Evolutionary conservation across 2,888 invertebrate species (phyloP), one percentile per base, ranked within the genome.

Genomic region (Drosophila affinis): DNA sequence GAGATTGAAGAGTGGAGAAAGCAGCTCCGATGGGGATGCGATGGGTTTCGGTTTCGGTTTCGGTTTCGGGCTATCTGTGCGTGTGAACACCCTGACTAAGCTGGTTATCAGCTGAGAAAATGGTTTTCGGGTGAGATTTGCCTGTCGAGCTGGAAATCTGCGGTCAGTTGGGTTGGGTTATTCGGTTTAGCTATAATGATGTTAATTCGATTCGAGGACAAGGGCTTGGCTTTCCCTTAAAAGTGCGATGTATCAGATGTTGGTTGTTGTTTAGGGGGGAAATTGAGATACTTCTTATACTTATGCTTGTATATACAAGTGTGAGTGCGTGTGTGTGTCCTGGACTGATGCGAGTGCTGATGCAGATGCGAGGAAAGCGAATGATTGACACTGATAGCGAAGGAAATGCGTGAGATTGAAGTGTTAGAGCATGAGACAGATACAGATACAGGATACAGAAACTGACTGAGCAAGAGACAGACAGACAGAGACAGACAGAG

Each of bases 341-440:
- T 53, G 27, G 44, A 46, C n/a, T 10, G 17, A 57, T 57, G 57
- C 54, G 24, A 54, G 44, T 54, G 39, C 21, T 10, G 46, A 9
- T 57, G 56, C 32, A 7, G 46, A 9, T 57, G 56, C 32, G 34
- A 18, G 39, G 7, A 39, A 39, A n/a, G n/a, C 39, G 7, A 39
- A 53, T 48, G 75, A 73, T 48, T 48, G 54, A 56, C 48, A 44
- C 14, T 27, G 27, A 54, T 24, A 62, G 45, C 7, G 45, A 18
- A 10, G 47, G 27, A 46, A 51, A 58, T 48, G 52, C 39, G 39
- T 72, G 55, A 24, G 39, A 18, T 32, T 24, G 51, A 46, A 52
- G 24, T 39, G 47, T 53, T 53, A 21, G 9, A 53, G 32, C 58
- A 70, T 68, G 74, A 76, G 47, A 65, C 72, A 61, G 65, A 17